These are phyloP conservation scores for Bursaphelenchus okinawaensis DNA, from an alignment of 2,888 invertebrate species.

Conservation along the genomic window DNA sequence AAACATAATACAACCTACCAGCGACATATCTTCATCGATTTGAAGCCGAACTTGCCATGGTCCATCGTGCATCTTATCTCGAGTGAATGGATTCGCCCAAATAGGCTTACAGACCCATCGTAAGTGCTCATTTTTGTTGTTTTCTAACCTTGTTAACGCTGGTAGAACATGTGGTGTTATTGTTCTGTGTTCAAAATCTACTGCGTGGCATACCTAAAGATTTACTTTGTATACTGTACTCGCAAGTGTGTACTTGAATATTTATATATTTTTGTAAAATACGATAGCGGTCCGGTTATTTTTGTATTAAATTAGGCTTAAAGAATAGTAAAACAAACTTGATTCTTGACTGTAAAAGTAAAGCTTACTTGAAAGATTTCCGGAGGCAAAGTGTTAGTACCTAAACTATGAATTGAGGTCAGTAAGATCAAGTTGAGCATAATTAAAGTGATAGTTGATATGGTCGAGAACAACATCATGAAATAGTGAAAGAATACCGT, in stretches of 20 bases:
- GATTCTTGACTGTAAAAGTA: too few relatives aligned
- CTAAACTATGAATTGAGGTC: constrained; percentile 48
- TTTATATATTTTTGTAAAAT: not conserved
- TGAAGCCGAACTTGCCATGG: constrained; percentile 47
- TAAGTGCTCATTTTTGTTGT: not conserved
- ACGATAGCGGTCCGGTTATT: not conserved
- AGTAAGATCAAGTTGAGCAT: constrained; percentile 41
- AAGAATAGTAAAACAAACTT: not conserved
- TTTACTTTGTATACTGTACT: not conserved
- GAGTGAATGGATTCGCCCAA: constrained; percentile 47
- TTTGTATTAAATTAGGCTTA: not conserved
- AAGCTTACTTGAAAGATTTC: constrained; percentile 41
- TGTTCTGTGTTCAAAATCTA: constrained; percentile 2
- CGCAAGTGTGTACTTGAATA: too few relatives aligned
- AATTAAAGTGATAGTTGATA: constrained; percentile 28
- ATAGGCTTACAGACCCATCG: constrained; percentile 45
- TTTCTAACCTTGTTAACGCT: not conserved
- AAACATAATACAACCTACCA: constrained; percentile 20
- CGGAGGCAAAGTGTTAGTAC: constrained; percentile 48
- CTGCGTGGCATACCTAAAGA: constrained; percentile 11
- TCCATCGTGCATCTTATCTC: constrained; percentile 34
- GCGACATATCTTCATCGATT: constrained; percentile 27
- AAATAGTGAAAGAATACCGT: constrained; percentile 46
- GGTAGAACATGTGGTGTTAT: constrained; percentile 6
- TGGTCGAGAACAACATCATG: constrained; percentile 40